Conservation (phyloP, 1,140 invertebrate species). For the Geopemphigus sp. region DNA sequence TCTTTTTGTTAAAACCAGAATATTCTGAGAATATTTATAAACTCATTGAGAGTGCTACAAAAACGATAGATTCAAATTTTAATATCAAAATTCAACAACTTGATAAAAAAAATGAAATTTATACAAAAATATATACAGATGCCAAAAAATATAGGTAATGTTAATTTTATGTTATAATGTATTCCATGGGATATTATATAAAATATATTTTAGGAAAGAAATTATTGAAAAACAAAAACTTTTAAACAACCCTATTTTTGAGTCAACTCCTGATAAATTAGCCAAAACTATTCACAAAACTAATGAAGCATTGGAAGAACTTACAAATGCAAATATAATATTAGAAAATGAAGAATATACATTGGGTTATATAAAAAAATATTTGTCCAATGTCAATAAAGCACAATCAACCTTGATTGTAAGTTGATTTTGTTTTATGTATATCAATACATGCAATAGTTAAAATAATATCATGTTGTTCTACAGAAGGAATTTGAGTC, state of each 20-base stretch:
- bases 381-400: constrained; percentile 5
- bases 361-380: constrained; percentile 1
- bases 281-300: constrained; percentile 1
- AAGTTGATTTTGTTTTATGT: background rate
- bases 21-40: constrained; percentile 17
- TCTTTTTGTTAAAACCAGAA: background rate
- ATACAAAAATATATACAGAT: constrained; percentile 18
- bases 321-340: background rate
- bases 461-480: background rate
- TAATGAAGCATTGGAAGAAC: background rate
- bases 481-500: constrained; percentile 36
- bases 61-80: constrained; percentile 27
- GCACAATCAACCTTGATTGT: constrained; percentile 13
- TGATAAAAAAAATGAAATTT: constrained; percentile 14
- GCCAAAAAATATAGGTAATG: constrained; percentile 22
- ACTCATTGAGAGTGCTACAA: constrained; percentile 7
- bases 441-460: background rate
- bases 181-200: background rate
- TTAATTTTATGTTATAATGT: background rate
- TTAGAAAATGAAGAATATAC: constrained; percentile 30
- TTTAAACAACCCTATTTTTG: constrained; percentile 6
- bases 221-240: constrained; percentile 27
- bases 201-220: constrained; percentile 30
- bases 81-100: constrained; percentile 22
- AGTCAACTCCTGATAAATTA: constrained; percentile 8